Evolutionary conservation across 2,113 vertebrate species (phyloP), one percentile per base, ranked within the genome.

Genomic region (Nyctibius bracteatus): DNA sequence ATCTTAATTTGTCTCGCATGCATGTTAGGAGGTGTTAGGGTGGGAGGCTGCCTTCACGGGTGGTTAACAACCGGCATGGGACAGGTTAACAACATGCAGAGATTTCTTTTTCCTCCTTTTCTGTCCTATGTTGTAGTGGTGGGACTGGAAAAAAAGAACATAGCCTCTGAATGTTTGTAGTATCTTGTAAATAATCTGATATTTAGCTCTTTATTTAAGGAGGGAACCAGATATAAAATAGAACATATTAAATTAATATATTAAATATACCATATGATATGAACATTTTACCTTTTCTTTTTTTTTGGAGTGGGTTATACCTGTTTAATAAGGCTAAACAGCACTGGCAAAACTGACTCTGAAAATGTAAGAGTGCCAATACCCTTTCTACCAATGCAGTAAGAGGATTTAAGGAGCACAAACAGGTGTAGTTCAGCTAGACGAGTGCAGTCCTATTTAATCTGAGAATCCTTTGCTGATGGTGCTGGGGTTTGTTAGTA

Each of bases 221-320:
- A 61, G 6, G 28, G 24, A 63, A 72, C 18, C 3, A 44, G 43
- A 20, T n/a, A n/a, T n/a, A n/a, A n/a, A n/a, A n/a, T n/a, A n/a
- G n/a, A n/a, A n/a, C n/a, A n/a, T n/a, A n/a, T n/a, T n/a, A n/a
- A n/a, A n/a, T n/a, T n/a, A n/a, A n/a, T n/a, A n/a, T n/a, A n/a
- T n/a, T n/a, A n/a, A n/a, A 33, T 41, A 23, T 12, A 21, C 12
- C 5, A 7, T n/a, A 61, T 0, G 4, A 28, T 21, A 16, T 8
- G 14, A 49, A n/a, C 0, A 1, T 19, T 54, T 66, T n/a, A 9
- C 3, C 2, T 16, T 33, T 7, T 25, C 18, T 37, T 14, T 18
- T 22, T 39, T 43, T 28, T 59, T 21, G 61, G 2, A 16, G 6
- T 5, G 10, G 0, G 0, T 43, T 82, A 20, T 47, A 19, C 6